phyloP scores from a whole-genome alignment of 2,113 vertebrate genomes.

The Puma concolor region DNA sequence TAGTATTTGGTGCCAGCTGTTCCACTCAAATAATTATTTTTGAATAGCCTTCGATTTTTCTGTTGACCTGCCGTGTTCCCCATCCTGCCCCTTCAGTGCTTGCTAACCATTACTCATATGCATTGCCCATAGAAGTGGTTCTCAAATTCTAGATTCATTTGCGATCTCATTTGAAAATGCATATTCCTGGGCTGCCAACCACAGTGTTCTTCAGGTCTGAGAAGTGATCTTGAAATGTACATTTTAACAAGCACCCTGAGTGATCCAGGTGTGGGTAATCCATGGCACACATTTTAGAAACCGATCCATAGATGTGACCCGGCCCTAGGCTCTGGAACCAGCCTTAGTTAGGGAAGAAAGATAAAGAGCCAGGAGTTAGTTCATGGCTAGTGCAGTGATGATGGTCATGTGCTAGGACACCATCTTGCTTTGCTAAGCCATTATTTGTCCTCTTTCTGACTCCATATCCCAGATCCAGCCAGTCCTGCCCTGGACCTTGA shows the following conservation, averaged over 20 bases:
- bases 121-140: not conserved
- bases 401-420: not conserved
- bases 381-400: not conserved
- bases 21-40: slow-evolving; percentile 63
- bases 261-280: not conserved
- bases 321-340: not conserved
- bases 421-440: not conserved
- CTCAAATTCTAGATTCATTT: not conserved
- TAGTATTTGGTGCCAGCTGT: slow-evolving; percentile 48
- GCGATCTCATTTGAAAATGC: not conserved
- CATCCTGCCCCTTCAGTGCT: not conserved
- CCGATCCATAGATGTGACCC: not conserved
- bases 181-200: not conserved
- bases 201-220: not conserved
- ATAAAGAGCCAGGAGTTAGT: not conserved
- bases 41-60: slow-evolving; percentile 58
- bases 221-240: not conserved
- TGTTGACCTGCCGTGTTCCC: not conserved
- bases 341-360: not conserved
- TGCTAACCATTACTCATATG: not conserved
- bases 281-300: not conserved
- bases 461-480: not conserved
- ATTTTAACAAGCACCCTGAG: not conserved
- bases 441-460: not conserved
- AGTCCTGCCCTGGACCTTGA: not conserved